Percentiles rank a stretch among this genome's conserved stretches.
These are phyloP conservation scores for Dascyllus trimaculatus DNA, from an alignment of 2,113 vertebrate genomes.

Conservation along the genomic window DNA sequence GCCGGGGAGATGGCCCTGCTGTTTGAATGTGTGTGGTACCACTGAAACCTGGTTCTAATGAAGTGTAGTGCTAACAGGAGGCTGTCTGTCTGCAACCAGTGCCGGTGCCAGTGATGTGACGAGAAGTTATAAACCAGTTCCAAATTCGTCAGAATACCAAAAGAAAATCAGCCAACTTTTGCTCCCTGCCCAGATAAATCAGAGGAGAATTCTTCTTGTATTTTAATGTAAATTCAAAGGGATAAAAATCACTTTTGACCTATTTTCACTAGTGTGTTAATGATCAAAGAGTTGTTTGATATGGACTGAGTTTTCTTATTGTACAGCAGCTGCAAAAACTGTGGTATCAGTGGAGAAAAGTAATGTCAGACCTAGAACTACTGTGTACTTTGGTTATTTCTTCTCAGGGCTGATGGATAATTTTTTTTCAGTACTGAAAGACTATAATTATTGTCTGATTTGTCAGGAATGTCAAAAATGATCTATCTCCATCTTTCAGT, in stretches of 20 bases:
- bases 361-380: no score
- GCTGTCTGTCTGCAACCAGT: constrained; percentile 74
- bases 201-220: background rate
- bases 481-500: background rate
- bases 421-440: background rate
- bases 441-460: background rate
- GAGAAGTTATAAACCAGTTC: constrained; percentile 62
- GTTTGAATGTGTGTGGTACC: constrained; percentile 76
- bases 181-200: background rate
- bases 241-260: constrained; percentile 6
- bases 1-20: constrained; percentile 71
- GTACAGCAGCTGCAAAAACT: background rate
- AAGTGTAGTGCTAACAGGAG: constrained; percentile 81
- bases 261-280: background rate
- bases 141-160: constrained; percentile 47
- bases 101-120: constrained; percentile 74
- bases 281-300: background rate
- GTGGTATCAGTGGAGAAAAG: background rate
- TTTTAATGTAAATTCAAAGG: background rate
- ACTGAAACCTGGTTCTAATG: constrained; percentile 83
- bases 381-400: background rate
- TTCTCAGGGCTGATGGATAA: background rate
- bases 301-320: background rate
- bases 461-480: background rate
- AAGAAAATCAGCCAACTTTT: constrained; percentile 3